These are phyloP conservation scores for Egretta garzetta DNA, from an alignment of 2,113 vertebrate genomes.

Conservation along the genomic window DNA sequence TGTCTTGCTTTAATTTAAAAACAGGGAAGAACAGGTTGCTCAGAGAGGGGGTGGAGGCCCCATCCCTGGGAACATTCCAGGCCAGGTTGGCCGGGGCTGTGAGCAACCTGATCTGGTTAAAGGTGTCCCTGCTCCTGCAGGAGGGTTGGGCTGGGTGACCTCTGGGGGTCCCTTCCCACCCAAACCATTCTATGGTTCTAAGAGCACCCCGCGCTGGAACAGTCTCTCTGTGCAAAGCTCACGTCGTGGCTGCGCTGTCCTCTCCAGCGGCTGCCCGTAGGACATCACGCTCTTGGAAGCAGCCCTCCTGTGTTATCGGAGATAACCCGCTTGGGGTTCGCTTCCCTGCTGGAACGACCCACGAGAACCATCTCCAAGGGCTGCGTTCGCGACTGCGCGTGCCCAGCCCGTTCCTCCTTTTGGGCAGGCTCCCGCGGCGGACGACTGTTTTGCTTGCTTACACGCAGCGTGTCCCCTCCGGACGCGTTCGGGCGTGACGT, in stretches of 20 bases:
- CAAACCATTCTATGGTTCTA: no score
- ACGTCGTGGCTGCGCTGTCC: fast-evolving
- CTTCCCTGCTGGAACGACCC: background rate
- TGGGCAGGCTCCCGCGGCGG: fast-evolving
- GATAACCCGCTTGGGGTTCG: background rate
- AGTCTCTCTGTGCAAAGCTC: background rate
- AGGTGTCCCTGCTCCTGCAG: no score
- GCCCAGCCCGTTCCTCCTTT: background rate
- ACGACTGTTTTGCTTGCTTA: background rate
- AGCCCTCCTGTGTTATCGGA: background rate
- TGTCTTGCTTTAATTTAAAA: background rate
- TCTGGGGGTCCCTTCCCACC: no score
- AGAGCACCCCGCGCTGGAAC: background rate
- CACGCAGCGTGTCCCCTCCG: fast-evolving
- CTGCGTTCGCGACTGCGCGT: fast-evolving
- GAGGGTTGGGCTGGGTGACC: no score
- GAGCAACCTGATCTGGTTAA: no score
- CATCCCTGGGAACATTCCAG: no score
- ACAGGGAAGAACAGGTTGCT: no score
- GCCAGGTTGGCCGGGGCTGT: no score
- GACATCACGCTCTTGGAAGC: background rate
- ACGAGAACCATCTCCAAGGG: background rate
- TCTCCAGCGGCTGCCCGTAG: background rate
- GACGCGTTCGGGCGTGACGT: fast-evolving
- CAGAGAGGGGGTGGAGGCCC: no score